phyloP scores from a whole-genome alignment of 2,797 vertebrate species.

The Acipenser transmontanus region DNA sequence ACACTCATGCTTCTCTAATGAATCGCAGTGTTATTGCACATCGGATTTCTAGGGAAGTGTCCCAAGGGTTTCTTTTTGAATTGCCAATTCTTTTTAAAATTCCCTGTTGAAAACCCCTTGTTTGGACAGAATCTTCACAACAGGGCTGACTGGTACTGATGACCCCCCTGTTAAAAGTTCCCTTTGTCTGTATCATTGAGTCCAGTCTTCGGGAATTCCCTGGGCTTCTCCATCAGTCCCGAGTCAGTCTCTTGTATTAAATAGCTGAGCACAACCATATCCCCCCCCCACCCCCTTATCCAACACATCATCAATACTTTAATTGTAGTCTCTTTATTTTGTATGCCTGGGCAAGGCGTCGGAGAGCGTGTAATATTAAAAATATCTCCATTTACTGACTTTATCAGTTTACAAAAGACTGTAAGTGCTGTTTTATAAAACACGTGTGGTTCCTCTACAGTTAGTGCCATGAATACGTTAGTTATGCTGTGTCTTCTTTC shows the following conservation, averaged over 20 bases:
- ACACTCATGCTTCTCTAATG: no score
- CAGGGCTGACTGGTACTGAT: constrained; percentile 7
- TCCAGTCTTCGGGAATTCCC: not conserved
- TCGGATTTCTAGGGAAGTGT: no score
- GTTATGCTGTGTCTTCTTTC: no score
- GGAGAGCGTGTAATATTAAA: not conserved
- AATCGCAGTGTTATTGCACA: no score
- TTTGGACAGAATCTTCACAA: no score
- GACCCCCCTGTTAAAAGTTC: constrained; percentile 18
- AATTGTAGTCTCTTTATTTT: not conserved
- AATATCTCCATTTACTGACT: not conserved
- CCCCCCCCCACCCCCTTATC: not conserved
- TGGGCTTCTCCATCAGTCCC: not conserved
- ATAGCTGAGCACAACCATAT: not conserved
- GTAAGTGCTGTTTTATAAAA: not conserved
- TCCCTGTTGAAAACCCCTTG: no score
- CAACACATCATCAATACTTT: not conserved
- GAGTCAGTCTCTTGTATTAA: not conserved
- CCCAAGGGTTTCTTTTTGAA: no score
- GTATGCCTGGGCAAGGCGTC: not conserved
- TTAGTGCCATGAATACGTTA: no score
- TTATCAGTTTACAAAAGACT: not conserved
- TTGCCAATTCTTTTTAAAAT: no score
- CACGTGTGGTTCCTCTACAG: no score
- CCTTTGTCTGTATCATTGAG: constrained; percentile 15